Percentiles rank a stretch among this genome's conserved stretches.
Evolutionary conservation across 2,888 invertebrate genomes (phyloP).

Genomic region (Dendrolimus houi): DNA sequence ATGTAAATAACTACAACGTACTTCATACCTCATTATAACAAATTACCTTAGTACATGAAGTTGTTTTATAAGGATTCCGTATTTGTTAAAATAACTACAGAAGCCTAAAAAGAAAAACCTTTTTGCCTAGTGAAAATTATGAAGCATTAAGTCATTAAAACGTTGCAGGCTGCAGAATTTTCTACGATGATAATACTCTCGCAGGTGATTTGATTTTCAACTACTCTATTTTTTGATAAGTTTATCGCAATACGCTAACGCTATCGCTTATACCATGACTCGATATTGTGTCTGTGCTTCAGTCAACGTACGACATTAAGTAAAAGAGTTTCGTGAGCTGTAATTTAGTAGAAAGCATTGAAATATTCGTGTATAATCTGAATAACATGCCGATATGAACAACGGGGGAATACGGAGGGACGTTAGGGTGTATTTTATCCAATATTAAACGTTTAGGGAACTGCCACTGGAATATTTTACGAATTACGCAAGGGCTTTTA

Average conservation of each 20-base stretch:
- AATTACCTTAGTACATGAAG: too few species aligned
- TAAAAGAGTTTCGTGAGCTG: slow-evolving; percentile 70
- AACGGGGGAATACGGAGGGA: slow-evolving; percentile 66
- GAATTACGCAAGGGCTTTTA: slow-evolving; percentile 61
- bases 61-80: too few species aligned
- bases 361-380: slow-evolving; percentile 76
- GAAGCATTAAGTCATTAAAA: too few species aligned
- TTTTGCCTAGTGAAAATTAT: too few species aligned
- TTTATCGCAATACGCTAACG: neutral
- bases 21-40: too few species aligned
- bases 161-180: too few species aligned
- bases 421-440: slow-evolving; percentile 71
- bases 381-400: slow-evolving; percentile 76
- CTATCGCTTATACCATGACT: neutral
- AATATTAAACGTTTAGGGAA: slow-evolving; percentile 72
- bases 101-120: too few species aligned
- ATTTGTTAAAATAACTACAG: too few species aligned
- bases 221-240: too few species aligned
- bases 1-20: too few species aligned
- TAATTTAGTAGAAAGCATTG: slow-evolving; percentile 77
- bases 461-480: slow-evolving; percentile 64
- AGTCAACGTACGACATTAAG: slow-evolving; percentile 52
- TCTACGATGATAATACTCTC: too few species aligned
- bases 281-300: slow-evolving; percentile 20
- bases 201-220: too few species aligned